These are phyloP conservation scores for Gastrophryne carolinensis DNA, from an alignment of 2,797 vertebrate genomes.

Conservation along the genomic window DNA sequence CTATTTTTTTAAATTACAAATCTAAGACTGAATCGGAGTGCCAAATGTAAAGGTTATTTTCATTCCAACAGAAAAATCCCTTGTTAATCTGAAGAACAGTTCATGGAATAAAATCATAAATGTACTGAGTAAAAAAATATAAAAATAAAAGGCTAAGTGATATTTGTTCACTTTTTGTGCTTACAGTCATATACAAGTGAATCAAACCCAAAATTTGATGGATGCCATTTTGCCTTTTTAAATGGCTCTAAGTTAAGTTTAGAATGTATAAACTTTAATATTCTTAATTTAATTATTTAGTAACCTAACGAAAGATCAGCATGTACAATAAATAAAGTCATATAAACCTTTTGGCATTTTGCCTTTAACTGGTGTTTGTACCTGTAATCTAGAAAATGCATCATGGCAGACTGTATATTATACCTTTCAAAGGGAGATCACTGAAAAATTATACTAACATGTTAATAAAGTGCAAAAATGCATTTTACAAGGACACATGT, in stretches of 20 bases:
- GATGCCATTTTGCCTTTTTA: neutral
- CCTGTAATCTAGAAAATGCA: neutral
- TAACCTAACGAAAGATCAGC: neutral
- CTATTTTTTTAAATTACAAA: too few species aligned
- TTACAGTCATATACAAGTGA: conserved; percentile 2
- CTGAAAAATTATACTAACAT: neutral
- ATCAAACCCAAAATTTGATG: neutral
- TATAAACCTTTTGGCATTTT: neutral
- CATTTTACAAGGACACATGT: neutral
- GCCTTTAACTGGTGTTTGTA: neutral
- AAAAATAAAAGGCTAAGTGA: neutral
- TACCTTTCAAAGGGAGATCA: neutral
- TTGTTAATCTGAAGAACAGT: too few species aligned
- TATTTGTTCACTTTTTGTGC: conserved; percentile 6
- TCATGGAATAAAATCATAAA: too few species aligned
- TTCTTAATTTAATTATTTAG: neutral
- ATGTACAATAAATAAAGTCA: neutral
- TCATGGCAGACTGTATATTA: neutral
- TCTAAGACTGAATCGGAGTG: too few species aligned
- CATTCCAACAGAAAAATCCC: too few species aligned
- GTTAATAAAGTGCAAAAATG: neutral
- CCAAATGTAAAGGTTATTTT: too few species aligned
- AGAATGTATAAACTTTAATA: neutral
- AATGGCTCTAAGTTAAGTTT: neutral
- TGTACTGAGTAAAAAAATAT: neutral